These are phyloP conservation scores for Polypedilum pembai DNA, from an alignment of 1,140 invertebrate species.

Conservation along the genomic window DNA sequence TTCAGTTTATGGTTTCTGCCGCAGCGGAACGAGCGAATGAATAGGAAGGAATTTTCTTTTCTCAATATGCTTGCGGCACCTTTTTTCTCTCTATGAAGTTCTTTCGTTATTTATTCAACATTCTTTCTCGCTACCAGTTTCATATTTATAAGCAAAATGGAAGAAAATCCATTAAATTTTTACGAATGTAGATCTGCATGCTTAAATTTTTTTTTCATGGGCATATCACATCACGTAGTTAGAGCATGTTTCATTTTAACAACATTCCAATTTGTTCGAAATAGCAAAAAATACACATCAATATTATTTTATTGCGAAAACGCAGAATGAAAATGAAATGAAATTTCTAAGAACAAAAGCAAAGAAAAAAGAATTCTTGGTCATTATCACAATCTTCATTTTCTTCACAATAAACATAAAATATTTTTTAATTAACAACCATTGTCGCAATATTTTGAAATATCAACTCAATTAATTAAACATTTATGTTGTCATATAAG, in stretches of 20 bases:
- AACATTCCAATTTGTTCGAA: not conserved
- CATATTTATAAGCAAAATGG: not conserved
- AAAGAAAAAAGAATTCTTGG: not conserved
- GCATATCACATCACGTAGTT: not conserved
- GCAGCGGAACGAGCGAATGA: no score
- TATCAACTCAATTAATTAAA: not conserved
- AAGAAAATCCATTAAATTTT: conserved; percentile 5
- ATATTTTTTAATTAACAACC: no score
- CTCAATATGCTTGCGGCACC: not conserved
- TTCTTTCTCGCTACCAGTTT: not conserved
- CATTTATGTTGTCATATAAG: not conserved
- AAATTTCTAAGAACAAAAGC: no score
- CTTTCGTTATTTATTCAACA: not conserved
- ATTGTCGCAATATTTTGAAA: no score
- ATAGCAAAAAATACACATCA: not conserved
- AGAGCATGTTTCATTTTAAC: conserved; percentile 18
- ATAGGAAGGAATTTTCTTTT: not conserved
- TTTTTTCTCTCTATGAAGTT: not conserved
- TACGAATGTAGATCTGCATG: not conserved
- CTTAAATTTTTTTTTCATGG: not conserved
- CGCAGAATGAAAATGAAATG: not conserved
- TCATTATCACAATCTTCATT: not conserved
- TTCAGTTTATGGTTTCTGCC: not conserved
- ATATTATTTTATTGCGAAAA: conserved; percentile 10
- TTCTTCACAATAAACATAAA: not conserved